phyloP scores from a whole-genome alignment of 2,888 invertebrate species.

The Ophion ellenae region DNA sequence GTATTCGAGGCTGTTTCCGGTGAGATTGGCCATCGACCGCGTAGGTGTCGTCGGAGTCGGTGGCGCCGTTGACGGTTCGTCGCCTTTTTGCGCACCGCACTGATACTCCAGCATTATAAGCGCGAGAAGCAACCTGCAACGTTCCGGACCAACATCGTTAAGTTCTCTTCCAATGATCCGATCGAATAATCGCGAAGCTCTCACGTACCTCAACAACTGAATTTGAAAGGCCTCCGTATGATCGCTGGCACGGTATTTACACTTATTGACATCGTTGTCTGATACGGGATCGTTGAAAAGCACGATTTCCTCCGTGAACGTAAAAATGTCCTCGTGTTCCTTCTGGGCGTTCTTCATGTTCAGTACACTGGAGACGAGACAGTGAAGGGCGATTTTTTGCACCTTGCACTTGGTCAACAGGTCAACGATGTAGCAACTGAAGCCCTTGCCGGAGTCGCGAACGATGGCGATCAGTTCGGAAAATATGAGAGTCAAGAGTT shows the following conservation, averaged over 20 bases:
- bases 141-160: neutral
- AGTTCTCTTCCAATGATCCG: too few relatives aligned
- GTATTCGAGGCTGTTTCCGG: conserved; percentile 85
- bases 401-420: conserved; percentile 91
- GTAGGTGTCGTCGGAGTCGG: conserved; percentile 77
- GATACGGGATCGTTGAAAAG: conserved; percentile 88
- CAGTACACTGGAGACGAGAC: conserved; percentile 90
- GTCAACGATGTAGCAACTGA: conserved; percentile 91
- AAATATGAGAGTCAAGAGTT: conserved; percentile 89
- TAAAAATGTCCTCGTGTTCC: conserved; percentile 84
- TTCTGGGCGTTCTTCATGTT: conserved; percentile 84
- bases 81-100: conserved; percentile 86
- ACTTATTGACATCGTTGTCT: conserved; percentile 84
- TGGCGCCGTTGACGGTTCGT: conserved; percentile 76
- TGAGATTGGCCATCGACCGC: conserved; percentile 76
- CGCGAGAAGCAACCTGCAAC: conserved; percentile 87
- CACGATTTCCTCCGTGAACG: conserved; percentile 91
- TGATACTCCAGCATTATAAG: conserved; percentile 91
- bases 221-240: conserved; percentile 90
- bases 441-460: conserved; percentile 90
- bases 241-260: conserved; percentile 86
- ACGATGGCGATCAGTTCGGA: conserved; percentile 90
- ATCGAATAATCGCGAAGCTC: neutral
- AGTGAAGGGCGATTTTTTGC: conserved; percentile 93
- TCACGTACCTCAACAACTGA: conserved; percentile 86